Conservation (phyloP, 1,140 invertebrate species). For the Mercenaria mercenaria region DNA sequence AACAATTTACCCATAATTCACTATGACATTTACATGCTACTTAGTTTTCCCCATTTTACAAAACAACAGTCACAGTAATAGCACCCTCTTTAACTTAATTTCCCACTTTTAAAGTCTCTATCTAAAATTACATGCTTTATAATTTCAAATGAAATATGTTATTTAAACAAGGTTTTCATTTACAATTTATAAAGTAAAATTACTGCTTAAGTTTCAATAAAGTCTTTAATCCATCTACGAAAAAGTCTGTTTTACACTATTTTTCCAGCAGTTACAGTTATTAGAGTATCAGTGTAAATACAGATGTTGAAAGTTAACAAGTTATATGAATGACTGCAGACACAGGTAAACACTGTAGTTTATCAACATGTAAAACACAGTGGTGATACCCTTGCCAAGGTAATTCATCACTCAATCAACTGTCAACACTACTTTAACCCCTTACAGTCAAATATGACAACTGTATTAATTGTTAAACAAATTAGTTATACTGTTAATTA, state of each 20-base stretch:
- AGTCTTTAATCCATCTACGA: no score
- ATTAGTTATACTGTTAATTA: background rate
- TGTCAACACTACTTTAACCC: background rate
- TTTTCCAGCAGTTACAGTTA: no score
- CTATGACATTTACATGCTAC: background rate
- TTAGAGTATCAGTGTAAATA: background rate
- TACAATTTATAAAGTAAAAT: no score
- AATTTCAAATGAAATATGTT: background rate
- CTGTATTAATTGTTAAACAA: background rate
- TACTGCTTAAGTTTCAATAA: no score
- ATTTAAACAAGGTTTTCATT: background rate
- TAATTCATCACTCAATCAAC: constrained; percentile 14
- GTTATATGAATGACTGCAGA: constrained; percentile 8
- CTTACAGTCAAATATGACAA: background rate
- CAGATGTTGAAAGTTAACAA: constrained; percentile 22
- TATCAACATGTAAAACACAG: background rate
- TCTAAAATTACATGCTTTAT: background rate
- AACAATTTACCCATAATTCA: background rate
- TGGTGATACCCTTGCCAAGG: background rate
- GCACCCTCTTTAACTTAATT: background rate
- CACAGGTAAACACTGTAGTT: background rate
- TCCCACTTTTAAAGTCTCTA: background rate
- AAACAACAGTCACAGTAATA: background rate
- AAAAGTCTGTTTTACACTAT: no score
- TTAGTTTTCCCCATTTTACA: background rate